Percentiles rank a stretch among this genome's conserved stretches.
These are phyloP conservation scores for Acrocephalus arundinaceus DNA, from an alignment of 2,113 vertebrate genomes.

Conservation along the genomic window DNA sequence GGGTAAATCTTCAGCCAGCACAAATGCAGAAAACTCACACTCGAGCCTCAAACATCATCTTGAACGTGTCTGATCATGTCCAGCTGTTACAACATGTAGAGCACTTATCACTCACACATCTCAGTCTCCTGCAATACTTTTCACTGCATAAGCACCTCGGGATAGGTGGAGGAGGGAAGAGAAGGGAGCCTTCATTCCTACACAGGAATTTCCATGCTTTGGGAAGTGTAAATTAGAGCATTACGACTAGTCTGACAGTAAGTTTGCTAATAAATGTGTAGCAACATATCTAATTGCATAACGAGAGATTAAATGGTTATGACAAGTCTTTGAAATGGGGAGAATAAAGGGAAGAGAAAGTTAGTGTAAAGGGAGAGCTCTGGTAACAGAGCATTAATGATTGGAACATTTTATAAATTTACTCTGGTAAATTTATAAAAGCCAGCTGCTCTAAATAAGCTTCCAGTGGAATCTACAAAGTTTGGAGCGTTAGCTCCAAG, in stretches of 20 bases:
- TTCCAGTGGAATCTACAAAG: background rate
- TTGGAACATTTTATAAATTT: no score
- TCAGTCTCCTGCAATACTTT: background rate
- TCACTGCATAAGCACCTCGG: background rate
- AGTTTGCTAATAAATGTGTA: constrained; percentile 55
- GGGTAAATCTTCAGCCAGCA: background rate
- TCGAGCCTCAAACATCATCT: background rate
- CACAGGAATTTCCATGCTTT: constrained; percentile 45
- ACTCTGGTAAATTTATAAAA: background rate
- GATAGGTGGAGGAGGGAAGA: constrained; percentile 44
- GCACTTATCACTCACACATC: constrained; percentile 2
- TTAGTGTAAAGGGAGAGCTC: background rate
- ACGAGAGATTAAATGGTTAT: constrained; percentile 1
- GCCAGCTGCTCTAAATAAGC: background rate
- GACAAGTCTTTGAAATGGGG: background rate
- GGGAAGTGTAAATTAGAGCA: constrained; percentile 64
- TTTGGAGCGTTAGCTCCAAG: background rate
- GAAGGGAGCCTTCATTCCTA: constrained; percentile 21
- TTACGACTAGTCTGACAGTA: constrained; percentile 47
- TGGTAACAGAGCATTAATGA: background rate
- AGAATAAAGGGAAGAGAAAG: constrained; percentile 3
- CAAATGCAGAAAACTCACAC: background rate
- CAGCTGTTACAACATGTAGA: background rate
- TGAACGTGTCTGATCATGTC: background rate
- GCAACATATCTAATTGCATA: constrained; percentile 50